A percentile compares a stretch with the other conserved stretches of the same genome.
Conservation (phyloP, 2,797 vertebrate genomes). For the Alca torda region DNA sequence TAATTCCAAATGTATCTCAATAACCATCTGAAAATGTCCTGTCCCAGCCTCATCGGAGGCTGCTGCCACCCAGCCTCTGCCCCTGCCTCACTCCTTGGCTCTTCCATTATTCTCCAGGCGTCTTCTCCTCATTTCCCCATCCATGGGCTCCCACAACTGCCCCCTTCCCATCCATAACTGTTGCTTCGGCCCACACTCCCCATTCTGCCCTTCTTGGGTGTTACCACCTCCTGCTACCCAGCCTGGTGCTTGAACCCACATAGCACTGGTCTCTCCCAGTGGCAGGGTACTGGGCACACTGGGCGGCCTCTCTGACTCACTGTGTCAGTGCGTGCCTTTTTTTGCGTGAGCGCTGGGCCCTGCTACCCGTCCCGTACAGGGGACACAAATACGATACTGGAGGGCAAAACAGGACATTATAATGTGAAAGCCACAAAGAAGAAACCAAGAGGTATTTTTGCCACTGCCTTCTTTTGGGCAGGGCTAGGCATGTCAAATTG, state of each 20-base stretch:
- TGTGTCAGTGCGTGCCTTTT: accelerated
- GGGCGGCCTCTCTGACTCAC: not conserved
- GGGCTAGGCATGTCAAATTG: not conserved
- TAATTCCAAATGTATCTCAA: not conserved
- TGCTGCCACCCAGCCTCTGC: not conserved
- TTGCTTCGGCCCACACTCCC: not conserved
- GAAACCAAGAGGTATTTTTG: not conserved
- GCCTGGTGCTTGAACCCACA: not conserved
- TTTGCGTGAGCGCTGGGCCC: not conserved
- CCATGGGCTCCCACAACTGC: accelerated
- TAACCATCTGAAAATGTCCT: not conserved
- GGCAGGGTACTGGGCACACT: not conserved
- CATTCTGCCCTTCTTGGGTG: not conserved
- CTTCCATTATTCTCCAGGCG: not conserved
- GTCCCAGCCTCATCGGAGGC: not conserved
- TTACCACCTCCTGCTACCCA: not conserved
- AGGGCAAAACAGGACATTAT: not conserved
- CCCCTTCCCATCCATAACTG: not conserved
- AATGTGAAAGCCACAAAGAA: not conserved
- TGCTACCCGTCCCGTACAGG: not conserved
- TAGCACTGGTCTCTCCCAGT: not conserved
- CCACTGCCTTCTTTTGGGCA: not conserved
- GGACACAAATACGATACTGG: accelerated
- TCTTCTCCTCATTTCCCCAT: not conserved
- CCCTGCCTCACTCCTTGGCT: not conserved